Conservation (phyloP, 2,113 vertebrate genomes). For the Promerops cafer region DNA sequence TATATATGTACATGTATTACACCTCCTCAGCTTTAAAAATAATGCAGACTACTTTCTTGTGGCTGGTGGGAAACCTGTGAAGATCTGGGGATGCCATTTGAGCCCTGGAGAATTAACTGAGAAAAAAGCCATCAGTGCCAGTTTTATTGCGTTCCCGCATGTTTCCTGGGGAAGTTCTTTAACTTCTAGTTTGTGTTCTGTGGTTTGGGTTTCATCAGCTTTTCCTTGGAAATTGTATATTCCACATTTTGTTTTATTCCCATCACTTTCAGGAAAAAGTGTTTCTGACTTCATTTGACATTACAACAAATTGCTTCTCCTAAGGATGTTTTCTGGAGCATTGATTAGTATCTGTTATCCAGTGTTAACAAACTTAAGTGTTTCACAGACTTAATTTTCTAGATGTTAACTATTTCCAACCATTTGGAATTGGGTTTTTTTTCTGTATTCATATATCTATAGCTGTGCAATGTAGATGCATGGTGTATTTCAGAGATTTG, state of each 20-base stretch:
- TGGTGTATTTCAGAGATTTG: not conserved
- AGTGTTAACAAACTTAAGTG: not conserved
- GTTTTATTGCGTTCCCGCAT: not conserved
- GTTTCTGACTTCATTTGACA: not conserved
- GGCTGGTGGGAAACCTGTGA: not conserved
- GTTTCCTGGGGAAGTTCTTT: not conserved
- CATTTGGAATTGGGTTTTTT: not conserved
- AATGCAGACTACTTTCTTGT: not conserved
- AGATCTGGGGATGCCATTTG: not conserved
- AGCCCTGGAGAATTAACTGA: not conserved
- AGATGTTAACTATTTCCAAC: not conserved
- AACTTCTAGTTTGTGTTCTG: not conserved
- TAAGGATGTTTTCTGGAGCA: not conserved
- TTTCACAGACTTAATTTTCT: not conserved
- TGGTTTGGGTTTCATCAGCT: not conserved
- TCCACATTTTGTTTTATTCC: not conserved
- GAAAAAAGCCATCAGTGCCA: not conserved
- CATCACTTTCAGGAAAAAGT: not conserved
- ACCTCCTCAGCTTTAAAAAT: not conserved
- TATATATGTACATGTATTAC: not conserved
- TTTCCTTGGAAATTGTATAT: not conserved
- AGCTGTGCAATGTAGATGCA: not conserved
- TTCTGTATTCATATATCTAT: accelerated
- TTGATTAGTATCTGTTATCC: not conserved
- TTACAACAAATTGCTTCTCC: not conserved